Evolutionary conservation across 2,888 invertebrate genomes (phyloP).

Genomic region (Lissocephala sabroskyi): DNA sequence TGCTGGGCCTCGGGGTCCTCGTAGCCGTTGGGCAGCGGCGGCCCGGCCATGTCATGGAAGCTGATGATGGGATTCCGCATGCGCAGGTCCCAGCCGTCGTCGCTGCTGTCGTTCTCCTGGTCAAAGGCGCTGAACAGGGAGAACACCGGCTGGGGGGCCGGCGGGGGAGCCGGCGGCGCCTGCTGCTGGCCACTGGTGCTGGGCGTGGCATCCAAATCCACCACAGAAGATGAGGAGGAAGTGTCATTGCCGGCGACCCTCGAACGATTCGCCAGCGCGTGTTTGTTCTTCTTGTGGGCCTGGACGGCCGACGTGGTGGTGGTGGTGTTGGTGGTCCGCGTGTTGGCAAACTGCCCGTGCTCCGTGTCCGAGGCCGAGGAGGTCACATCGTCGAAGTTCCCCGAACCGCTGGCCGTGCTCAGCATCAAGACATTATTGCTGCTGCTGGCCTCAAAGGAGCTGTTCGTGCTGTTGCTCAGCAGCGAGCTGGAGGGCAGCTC

Average conservation of each 20-base stretch:
- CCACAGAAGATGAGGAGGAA: conserved; percentile 27
- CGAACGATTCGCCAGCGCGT: conserved; percentile 12
- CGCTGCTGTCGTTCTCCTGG: conserved; percentile 43
- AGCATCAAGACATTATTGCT: conserved; percentile 14
- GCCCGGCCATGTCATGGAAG: background rate
- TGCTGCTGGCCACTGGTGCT: conserved; percentile 58
- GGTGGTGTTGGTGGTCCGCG: conserved; percentile 65
- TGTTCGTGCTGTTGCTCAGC: conserved; percentile 38
- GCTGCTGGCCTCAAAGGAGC: conserved; percentile 37
- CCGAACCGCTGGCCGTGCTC: conserved; percentile 11
- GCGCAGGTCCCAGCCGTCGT: conserved; percentile 53
- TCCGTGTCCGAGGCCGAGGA: conserved; percentile 67
- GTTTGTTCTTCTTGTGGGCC: conserved; percentile 43
- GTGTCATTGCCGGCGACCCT: conserved; percentile 11
- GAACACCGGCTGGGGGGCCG: background rate
- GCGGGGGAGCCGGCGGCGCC: conserved; percentile 10
- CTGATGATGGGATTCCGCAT: conserved; percentile 23
- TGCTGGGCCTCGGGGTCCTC: conserved; percentile 14
- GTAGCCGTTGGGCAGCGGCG: background rate
- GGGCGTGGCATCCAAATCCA: conserved; percentile 49
- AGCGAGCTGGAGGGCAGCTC: conserved; percentile 42
- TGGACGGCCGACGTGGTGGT: conserved; percentile 61
- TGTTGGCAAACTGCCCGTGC: conserved; percentile 64
- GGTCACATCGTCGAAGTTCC: conserved; percentile 53
- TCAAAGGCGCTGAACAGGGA: conserved; percentile 14